Percentiles rank a stretch among this genome's conserved stretches.
These are phyloP conservation scores for Microcebus jonahi DNA, from an alignment of 2,113 vertebrate genomes.

Conservation along the genomic window DNA sequence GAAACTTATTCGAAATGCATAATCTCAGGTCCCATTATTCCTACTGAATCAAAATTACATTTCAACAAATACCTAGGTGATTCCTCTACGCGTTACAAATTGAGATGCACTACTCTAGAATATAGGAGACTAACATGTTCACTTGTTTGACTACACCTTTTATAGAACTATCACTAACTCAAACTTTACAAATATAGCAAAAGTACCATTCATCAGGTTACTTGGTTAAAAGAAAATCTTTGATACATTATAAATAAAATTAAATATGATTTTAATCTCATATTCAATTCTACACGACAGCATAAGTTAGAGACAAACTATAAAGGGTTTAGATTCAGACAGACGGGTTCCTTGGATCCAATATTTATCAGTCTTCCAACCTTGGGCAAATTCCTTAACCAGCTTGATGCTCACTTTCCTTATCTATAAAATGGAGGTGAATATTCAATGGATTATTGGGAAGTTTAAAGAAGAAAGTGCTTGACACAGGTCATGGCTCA, in stretches of 20 bases:
- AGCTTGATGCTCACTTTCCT: neutral
- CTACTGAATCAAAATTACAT: neutral
- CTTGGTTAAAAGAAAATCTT: neutral
- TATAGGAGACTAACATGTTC: neutral
- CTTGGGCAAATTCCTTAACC: neutral
- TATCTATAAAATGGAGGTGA: neutral
- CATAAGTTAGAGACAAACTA: conserved; percentile 7
- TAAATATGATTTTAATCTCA: neutral
- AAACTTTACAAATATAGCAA: neutral
- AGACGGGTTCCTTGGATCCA: neutral
- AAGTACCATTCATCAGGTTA: neutral
- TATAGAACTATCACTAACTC: neutral
- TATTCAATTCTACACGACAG: neutral
- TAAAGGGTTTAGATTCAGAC: neutral
- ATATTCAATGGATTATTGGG: neutral
- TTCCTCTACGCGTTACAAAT: neutral
- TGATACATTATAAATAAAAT: neutral
- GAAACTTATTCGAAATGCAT: neutral
- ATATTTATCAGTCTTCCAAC: neutral
- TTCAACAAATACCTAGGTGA: neutral
- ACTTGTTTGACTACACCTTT: neutral
- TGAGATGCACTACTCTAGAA: neutral
- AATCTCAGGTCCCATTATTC: neutral
- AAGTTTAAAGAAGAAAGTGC: neutral
- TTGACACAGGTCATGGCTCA: neutral